These are phyloP conservation scores for Azorinus chamasolen DNA, from an alignment of 2,888 invertebrate genomes.

Conservation along the genomic window DNA sequence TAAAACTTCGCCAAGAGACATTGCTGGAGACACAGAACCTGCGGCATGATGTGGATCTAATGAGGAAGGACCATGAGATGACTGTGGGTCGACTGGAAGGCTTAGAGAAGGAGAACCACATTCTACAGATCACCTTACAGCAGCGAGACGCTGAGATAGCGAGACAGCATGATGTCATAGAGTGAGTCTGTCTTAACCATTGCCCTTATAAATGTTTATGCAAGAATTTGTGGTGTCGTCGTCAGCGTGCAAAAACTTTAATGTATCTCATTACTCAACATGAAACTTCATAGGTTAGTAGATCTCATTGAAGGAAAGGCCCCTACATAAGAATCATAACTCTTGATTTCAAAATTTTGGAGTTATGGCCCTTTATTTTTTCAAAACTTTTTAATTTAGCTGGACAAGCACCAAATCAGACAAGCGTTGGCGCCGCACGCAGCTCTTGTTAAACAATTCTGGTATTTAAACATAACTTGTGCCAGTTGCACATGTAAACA, in stretches of 20 bases:
- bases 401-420: no score
- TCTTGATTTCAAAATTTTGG: no score
- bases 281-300: no score
- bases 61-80: constrained; percentile 66
- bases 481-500: not conserved
- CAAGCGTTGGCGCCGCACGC: no score
- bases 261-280: no score
- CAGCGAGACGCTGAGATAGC: constrained; percentile 75
- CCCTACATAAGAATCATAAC: no score
- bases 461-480: not conserved
- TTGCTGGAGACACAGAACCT: constrained; percentile 66
- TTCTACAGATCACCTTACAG: constrained; percentile 71
- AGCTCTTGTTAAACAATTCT: not conserved
- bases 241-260: no score
- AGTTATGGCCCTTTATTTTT: no score
- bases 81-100: constrained; percentile 64
- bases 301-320: no score
- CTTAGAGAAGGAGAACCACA: constrained; percentile 75
- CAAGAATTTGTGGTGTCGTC: no score
- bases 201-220: no score
- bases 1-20: constrained; percentile 70
- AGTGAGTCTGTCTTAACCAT: constrained; percentile 64
- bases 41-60: constrained; percentile 68
- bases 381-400: no score
- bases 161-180: constrained; percentile 70